Evolutionary conservation across 2,888 invertebrate genomes (phyloP), one percentile per base, ranked within the genome.

Genomic region (Invenusta paracnida): DNA sequence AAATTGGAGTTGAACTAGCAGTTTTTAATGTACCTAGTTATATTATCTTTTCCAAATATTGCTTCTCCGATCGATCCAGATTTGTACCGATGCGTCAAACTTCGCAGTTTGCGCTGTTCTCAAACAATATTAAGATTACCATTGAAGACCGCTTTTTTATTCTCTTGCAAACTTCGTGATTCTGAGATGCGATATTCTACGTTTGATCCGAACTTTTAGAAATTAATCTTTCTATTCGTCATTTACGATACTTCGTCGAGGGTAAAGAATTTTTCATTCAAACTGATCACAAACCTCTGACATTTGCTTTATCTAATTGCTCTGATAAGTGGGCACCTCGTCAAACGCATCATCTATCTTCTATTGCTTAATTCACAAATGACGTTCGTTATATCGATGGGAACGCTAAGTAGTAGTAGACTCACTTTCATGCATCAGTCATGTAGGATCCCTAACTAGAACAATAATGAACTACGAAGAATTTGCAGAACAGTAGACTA

Each of bases 311-410:
- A 85, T 25, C 84, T 0, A 87, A 89, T 86, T 89, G 89, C 17
- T 31, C 88, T 0, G 89, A 89, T 0, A 89, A 89, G 0, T 89
- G 89, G 5, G 89, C 90, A 0, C 91, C 91, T 0, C 85, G 91
- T 0, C 91, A 91, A 86, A 87, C 88, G 17, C 86, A 90, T 0
- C 89, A 91, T 11, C 87, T 92, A 0, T 83, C 86, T 0, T 1
- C n/a, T 23, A 83, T 83, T 30, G 28, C 83, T 0, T 30, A 83
- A 81, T 83, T 67, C 48, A 29, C 67, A 25, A 84, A 84, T 5
- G n/a, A 27, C n/a, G 84, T n/a, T n/a, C n/a, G n/a, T n/a, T n/a
- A n/a, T n/a, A n/a, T n/a, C n/a, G n/a, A n/a, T n/a, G 85, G 13
- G 23, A 82, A 17, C 23, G 23, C 11, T 84, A 85, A 28, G 84